Percentiles rank a stretch among this genome's conserved stretches.
Evolutionary conservation across 2,888 invertebrate genomes (phyloP).

Genomic region (Rugalucina vietnamica): DNA sequence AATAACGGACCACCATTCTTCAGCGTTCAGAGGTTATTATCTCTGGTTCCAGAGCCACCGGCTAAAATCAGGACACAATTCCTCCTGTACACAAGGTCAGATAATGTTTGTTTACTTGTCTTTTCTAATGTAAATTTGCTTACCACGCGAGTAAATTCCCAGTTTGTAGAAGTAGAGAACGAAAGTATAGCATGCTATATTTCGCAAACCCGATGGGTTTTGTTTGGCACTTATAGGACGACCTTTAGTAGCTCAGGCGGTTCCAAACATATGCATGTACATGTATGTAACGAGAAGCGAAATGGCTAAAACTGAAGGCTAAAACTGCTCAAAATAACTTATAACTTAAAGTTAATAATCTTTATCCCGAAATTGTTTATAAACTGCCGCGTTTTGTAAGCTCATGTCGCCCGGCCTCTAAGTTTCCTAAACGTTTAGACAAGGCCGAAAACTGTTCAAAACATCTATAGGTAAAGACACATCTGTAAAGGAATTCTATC

Average conservation of each 20-base stretch:
- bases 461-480: neutral
- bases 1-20: constrained; percentile 87
- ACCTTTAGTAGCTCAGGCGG: neutral
- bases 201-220: neutral
- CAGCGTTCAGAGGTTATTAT: constrained; percentile 88
- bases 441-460: too few relatives aligned
- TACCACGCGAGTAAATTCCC: neutral
- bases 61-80: constrained; percentile 60
- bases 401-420: neutral
- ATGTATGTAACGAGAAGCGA: neutral
- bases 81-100: constrained; percentile 66
- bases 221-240: neutral
- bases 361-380: neutral
- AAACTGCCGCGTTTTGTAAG: neutral
- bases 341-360: neutral
- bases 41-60: constrained; percentile 62
- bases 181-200: neutral
- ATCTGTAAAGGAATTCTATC: too few relatives aligned
- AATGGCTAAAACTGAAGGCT: too few relatives aligned
- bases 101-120: neutral
- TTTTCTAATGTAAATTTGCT: neutral
- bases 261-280: neutral
- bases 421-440: neutral
- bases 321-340: too few relatives aligned
- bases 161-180: neutral